Conservation (phyloP, 1,140 invertebrate species). For the Sitodiplosis mosellana region DNA sequence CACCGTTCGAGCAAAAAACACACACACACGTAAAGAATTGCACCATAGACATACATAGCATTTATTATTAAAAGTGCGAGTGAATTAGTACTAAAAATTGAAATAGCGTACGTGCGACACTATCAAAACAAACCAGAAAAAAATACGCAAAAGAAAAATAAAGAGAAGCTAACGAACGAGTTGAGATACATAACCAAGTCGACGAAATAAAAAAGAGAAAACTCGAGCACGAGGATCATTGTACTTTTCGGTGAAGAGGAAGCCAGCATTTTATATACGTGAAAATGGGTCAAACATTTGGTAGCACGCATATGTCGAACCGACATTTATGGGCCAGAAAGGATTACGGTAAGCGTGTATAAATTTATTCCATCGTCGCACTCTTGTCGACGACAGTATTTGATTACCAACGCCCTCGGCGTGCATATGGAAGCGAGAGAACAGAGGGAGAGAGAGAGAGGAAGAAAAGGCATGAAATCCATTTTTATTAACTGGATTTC, state of each 20-base stretch:
- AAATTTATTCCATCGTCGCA: neutral
- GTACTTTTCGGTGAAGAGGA: neutral
- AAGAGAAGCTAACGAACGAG: neutral
- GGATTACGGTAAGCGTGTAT: constrained; percentile 2
- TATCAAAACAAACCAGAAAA: neutral
- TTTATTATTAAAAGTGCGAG: neutral
- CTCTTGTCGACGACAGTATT: too few relatives aligned
- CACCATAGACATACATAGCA: neutral
- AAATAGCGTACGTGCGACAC: neutral
- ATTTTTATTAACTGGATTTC: neutral
- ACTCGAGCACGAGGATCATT: neutral
- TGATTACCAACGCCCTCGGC: too few relatives aligned
- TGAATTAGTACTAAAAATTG: neutral
- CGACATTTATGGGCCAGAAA: constrained; percentile 1
- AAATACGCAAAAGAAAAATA: neutral
- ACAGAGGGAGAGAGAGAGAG: too few relatives aligned
- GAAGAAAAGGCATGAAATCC: neutral
- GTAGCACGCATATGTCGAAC: neutral
- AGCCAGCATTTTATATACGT: too few relatives aligned
- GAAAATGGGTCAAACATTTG: constrained; percentile 4
- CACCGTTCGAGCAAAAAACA: too few relatives aligned
- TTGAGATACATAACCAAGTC: too few relatives aligned
- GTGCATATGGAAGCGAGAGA: neutral
- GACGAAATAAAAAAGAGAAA: neutral
- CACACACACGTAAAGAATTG: neutral